Evolutionary conservation across 2,797 vertebrate genomes (phyloP).

Genomic region (Petrocephalus sullivani): DNA sequence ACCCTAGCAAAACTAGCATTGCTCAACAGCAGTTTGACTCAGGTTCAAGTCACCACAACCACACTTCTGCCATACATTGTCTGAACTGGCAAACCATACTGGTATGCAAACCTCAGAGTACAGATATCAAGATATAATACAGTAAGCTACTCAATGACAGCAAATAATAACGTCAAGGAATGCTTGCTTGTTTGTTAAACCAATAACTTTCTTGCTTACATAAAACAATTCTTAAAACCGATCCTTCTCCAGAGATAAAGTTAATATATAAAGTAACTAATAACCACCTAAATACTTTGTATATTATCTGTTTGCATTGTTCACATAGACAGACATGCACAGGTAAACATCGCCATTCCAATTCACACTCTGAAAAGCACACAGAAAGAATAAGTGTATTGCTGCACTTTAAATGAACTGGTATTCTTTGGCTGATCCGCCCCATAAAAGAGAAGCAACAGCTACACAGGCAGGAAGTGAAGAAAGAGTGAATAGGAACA

Average conservation of each 20-base stretch:
- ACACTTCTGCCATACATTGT: background rate
- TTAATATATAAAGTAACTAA: background rate
- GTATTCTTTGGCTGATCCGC: constrained; percentile 20
- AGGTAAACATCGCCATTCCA: background rate
- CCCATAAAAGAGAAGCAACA: constrained; percentile 37
- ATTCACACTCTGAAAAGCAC: background rate
- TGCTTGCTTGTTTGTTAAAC: background rate
- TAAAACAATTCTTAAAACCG: background rate
- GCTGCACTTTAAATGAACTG: background rate
- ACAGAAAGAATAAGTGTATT: background rate
- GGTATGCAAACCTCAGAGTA: background rate
- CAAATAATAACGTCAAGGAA: background rate
- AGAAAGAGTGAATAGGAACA: constrained; percentile 49
- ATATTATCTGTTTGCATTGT: background rate
- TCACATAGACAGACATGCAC: background rate
- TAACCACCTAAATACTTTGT: background rate
- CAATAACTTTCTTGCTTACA: background rate
- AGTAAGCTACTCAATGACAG: background rate
- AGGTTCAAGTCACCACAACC: background rate
- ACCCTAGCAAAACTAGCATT: background rate
- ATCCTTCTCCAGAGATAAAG: background rate
- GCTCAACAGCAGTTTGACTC: background rate
- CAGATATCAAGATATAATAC: background rate
- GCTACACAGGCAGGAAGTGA: constrained; percentile 42
- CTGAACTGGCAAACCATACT: background rate